Evolutionary conservation across 2,888 invertebrate species (phyloP), one percentile per base, ranked within the genome.

Genomic region (Cataglyphis cursor): DNA sequence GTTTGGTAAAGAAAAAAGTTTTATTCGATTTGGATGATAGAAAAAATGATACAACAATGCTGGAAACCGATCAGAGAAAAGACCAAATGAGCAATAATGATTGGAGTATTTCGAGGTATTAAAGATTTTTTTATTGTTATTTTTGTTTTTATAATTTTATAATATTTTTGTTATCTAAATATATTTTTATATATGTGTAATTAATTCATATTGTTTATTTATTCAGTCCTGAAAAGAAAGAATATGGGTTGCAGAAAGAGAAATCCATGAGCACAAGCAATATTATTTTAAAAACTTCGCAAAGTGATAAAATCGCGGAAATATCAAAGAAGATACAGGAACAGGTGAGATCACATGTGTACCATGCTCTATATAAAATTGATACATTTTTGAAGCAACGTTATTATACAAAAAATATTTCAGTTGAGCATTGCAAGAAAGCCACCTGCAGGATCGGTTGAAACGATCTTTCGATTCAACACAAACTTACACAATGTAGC

Each of bases 1-100:
- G 96, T 62, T 92, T 96, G 38, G 95, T 96, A 35, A 97, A 97
- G 90, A 97, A 97, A 96, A 97, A 93, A 94, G 97, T 97, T 9
- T 90, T 96, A 65, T 97, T 97, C 90, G 96, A 96, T 94, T 95
- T 97, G 93, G 96, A 96, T 89, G 95, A 89, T 59, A 83, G 88
- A 44, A 80, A 76, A 21, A 83, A 81, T 15, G 78, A 95, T 44
- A 59, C n/a, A 93, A 89, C 72, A 24, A 44, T 41, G n/a, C 85
- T 31, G 66, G 75, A 59, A 84, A 89, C 88, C n/a, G 83, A 65
- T 75, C 76, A 18, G 80, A 86, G 48, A 85, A 87, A 68, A 73
- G 85, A 75, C 62, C 92, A 96, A 83, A 91, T 95, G 6, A 95
- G 95, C 87, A 94, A 96, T 94, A 96, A 90, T 89, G 96, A 96